Conservation (phyloP, 1,140 invertebrate species). For the Liolophura sinensis region DNA sequence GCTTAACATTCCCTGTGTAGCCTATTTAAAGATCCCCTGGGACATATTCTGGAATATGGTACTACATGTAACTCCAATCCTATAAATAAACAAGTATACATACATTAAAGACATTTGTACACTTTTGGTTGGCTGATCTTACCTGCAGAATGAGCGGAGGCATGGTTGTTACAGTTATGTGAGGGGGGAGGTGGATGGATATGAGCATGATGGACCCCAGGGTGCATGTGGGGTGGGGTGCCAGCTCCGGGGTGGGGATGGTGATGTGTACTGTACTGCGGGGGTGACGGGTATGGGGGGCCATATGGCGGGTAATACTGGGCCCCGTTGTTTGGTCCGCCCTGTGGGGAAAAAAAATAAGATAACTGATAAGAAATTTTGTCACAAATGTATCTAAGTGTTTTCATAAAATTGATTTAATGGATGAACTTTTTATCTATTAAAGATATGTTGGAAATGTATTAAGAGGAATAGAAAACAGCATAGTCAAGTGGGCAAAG, state of each 20-base stretch:
- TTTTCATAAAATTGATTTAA: too few relatives aligned
- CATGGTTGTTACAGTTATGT: slow-evolving; percentile 43
- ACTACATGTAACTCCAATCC: too few relatives aligned
- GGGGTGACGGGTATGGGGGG: slow-evolving; percentile 37
- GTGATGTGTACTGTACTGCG: slow-evolving; percentile 37
- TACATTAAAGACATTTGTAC: too few relatives aligned
- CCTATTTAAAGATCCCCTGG: too few relatives aligned
- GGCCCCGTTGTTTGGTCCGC: slow-evolving; percentile 47
- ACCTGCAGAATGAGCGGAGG: slow-evolving; percentile 46
- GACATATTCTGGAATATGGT: too few relatives aligned
- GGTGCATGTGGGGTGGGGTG: slow-evolving; percentile 39
- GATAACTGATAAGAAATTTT: not conserved
- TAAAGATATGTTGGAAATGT: too few relatives aligned
- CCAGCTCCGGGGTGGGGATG: slow-evolving; percentile 32
- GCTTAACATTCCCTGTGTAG: too few relatives aligned
- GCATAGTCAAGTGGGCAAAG: too few relatives aligned
- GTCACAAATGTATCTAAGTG: too few relatives aligned
- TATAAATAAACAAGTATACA: not conserved
- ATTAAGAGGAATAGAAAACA: too few relatives aligned
- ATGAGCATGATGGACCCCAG: slow-evolving; percentile 37
- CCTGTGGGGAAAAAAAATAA: slow-evolving; percentile 36
- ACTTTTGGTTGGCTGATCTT: slow-evolving; percentile 7
- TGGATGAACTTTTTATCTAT: too few relatives aligned
- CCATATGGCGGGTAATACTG: slow-evolving; percentile 47
- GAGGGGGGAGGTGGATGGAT: slow-evolving; percentile 32